Evolutionary conservation across 2,797 vertebrate species (phyloP).

Genomic region (Halcyon leucocephala): DNA sequence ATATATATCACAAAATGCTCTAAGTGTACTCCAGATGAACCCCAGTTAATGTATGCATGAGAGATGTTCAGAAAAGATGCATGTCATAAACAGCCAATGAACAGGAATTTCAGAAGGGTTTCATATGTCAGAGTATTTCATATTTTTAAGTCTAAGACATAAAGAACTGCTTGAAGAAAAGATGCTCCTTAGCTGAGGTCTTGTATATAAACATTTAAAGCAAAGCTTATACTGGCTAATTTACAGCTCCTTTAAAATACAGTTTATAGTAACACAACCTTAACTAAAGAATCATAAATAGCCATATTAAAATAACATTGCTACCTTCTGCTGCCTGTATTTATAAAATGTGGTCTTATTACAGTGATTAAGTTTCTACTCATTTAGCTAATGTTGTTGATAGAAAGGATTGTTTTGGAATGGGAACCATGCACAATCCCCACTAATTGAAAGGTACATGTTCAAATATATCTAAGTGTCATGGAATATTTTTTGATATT

Average conservation of each 20-base stretch:
- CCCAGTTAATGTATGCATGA: not conserved
- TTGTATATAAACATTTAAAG: not conserved
- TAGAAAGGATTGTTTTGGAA: not conserved
- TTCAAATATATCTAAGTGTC: not conserved
- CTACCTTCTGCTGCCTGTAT: not conserved
- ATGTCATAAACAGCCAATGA: not conserved
- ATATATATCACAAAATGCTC: not conserved
- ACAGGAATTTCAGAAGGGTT: not conserved
- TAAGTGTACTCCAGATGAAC: not conserved
- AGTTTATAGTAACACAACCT: not conserved
- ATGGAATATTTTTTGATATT: not conserved
- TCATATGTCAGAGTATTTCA: not conserved
- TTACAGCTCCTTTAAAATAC: not conserved
- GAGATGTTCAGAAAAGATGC: not conserved
- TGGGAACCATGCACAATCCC: not conserved
- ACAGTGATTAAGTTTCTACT: not conserved
- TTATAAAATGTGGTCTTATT: not conserved
- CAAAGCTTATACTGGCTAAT: not conserved
- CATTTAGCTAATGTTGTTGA: not conserved
- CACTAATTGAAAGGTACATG: not conserved
- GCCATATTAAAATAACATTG: not conserved
- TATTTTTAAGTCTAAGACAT: not conserved
- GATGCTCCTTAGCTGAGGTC: not conserved
- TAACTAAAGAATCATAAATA: not conserved
- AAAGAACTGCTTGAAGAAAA: not conserved